phyloP scores from a whole-genome alignment of 1,140 invertebrate species.

The Pteromalus puparum region DNA sequence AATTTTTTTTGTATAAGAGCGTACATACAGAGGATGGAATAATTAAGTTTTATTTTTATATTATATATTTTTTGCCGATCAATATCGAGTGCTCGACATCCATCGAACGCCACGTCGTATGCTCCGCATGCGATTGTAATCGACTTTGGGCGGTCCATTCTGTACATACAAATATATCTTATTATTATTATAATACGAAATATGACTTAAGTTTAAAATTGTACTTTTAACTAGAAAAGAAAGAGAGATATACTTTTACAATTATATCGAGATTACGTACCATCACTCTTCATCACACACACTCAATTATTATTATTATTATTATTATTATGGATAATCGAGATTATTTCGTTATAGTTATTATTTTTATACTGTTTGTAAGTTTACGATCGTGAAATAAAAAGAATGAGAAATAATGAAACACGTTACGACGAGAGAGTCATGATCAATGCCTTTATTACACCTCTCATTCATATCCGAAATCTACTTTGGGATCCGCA shows the following conservation, averaged over 20 bases:
- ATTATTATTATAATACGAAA: conserved; percentile 5
- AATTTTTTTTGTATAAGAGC: conserved; percentile 17
- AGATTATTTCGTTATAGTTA: conserved; percentile 62
- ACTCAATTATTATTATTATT: conserved; percentile 47
- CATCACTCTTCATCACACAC: conserved; percentile 53
- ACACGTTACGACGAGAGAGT: conserved; percentile 57
- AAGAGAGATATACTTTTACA: conserved; percentile 28
- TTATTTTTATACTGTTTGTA: conserved; percentile 71
- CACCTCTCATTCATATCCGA: not conserved
- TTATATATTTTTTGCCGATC: not conserved
- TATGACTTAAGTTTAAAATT: conserved; percentile 39
- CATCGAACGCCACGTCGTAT: not conserved
- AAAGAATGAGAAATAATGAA: conserved; percentile 45
- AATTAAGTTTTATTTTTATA: conserved; percentile 24
- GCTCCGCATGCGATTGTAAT: conserved; percentile 4
- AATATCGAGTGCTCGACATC: not conserved
- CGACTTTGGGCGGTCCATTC: conserved; percentile 32
- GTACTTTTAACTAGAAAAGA: not conserved
- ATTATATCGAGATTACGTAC: conserved; percentile 17
- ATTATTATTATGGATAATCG: conserved; percentile 57
- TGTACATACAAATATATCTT: conserved; percentile 49
- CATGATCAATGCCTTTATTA: conserved; percentile 51
- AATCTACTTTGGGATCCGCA: not conserved
- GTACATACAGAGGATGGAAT: conserved; percentile 3
- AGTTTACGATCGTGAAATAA: conserved; percentile 67